phyloP scores from a whole-genome alignment of 1,140 invertebrate genomes.

The Cardiocondyla obscurior region DNA sequence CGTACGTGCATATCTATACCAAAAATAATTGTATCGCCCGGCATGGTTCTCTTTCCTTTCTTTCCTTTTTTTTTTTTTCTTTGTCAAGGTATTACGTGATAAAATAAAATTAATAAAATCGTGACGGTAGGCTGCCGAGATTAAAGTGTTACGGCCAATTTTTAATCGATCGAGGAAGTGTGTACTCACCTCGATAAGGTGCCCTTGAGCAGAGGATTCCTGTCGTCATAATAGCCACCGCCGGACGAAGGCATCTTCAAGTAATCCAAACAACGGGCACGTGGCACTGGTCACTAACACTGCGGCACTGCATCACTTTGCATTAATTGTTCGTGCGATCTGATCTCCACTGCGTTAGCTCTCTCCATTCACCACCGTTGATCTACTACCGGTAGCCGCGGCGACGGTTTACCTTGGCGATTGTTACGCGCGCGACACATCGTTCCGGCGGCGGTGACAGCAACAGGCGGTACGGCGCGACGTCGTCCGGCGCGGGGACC shows the following conservation, averaged over 20 bases:
- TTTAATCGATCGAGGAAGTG: background rate
- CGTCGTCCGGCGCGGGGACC: too few species aligned
- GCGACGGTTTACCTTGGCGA: constrained; percentile 36
- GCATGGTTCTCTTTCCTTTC: too few species aligned
- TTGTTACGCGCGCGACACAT: constrained; percentile 55
- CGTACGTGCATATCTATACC: background rate
- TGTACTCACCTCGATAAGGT: constrained; percentile 83
- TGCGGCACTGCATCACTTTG: constrained; percentile 83
- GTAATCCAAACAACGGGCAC: constrained; percentile 82
- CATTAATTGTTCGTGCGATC: constrained; percentile 72
- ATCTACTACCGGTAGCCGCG: background rate
- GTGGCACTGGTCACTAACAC: constrained; percentile 79
- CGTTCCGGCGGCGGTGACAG: constrained; percentile 23
- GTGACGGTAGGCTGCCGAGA: background rate
- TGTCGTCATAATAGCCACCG: constrained; percentile 84
- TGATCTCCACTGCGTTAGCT: constrained; percentile 67
- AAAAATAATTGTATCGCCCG: too few species aligned
- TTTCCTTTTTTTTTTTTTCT: too few species aligned
- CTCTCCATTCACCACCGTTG: constrained; percentile 80
- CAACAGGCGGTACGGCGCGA: background rate
- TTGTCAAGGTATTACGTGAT: background rate
- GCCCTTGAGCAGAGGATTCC: constrained; percentile 84
- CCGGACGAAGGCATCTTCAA: constrained; percentile 81
- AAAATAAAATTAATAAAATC: background rate
- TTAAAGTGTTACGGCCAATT: background rate